Evolutionary conservation across 2,113 vertebrate genomes (phyloP), one percentile per base, ranked within the genome.

Genomic region (Neodon shergylaensis): DNA sequence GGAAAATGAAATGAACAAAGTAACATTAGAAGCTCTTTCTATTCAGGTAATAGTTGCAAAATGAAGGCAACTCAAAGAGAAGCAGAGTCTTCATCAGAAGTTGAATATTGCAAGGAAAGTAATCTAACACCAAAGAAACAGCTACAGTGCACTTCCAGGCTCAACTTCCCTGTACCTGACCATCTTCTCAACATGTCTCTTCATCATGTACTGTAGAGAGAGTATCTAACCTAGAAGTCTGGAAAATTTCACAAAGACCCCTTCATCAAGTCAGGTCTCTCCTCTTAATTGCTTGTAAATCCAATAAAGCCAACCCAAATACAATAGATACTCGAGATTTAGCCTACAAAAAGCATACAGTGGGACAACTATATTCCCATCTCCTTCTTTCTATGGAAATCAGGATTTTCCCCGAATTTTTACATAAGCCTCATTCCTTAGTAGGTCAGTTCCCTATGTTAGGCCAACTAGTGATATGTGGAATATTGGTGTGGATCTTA

Each of bases 161-260:
- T 81, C 11, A 33, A 49, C 52, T 47, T 6, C 28, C 42, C 3
- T 31, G 0, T 5, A 28, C n/a, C n/a, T 81, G 7, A 58, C 39
- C 92, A 88, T 58, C 16, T 19, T 58, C 54, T 58, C 17, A 58
- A 5, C 54, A 58, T 5, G 17, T 58, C 16, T 58, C 88, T 93
- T 82, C 66, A 63, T 91, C 92, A 58, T 21, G 0, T 36, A 31
- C 12, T 81, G 79, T 49, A 44, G n/a, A 95, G n/a, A 95, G 54
- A 81, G 49, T 74, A n/a, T 14, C 4, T 68, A 79, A 88, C 58
- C 28, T 74, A 84, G 49, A 47, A 52, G 19, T 47, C 72, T 31
- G 36, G n/a, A 42, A 96, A 76, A 49, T n/a, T 92, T 28, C 36
- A 79, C 94, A 97, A 96, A 95, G 66, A 54, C 26, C 42, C 68